Evolutionary conservation across 2,797 vertebrate genomes (phyloP).

Genomic region (Salmo trutta): DNA sequence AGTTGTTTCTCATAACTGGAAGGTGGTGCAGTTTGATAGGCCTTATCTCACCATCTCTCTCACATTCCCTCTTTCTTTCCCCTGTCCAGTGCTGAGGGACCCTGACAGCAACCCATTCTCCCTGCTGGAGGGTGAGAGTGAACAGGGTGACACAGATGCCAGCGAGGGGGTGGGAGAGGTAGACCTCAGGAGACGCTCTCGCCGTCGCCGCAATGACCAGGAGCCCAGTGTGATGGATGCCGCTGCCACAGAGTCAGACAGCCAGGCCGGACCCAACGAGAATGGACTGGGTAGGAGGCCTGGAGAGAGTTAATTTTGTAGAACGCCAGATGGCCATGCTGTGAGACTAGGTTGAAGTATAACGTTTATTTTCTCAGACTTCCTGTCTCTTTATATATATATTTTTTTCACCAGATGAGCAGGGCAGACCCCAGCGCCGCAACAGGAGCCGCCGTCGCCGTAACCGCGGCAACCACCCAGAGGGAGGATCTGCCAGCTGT

Average conservation of each 20-base stretch:
- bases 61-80: not conserved
- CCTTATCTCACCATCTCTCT: too few species aligned
- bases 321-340: not conserved
- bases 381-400: not conserved
- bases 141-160: slow-evolving; percentile 80
- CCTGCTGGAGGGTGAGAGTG: slow-evolving; percentile 86
- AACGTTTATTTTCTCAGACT: not conserved
- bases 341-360: not conserved
- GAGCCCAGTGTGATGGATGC: slow-evolving; percentile 89
- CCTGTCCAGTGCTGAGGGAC: slow-evolving; percentile 80
- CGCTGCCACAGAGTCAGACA: slow-evolving; percentile 81
- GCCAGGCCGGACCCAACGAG: slow-evolving; percentile 78
- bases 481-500: slow-evolving; percentile 84
- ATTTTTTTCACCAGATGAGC: slow-evolving; percentile 73
- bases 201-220: slow-evolving; percentile 88
- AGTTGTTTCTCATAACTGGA: too few species aligned
- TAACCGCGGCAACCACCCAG: slow-evolving; percentile 84
- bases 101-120: slow-evolving; percentile 92
- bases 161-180: slow-evolving; percentile 73
- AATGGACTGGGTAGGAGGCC: slow-evolving; percentile 80
- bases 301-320: not conserved
- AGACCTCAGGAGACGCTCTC: slow-evolving; percentile 84
- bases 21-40: too few species aligned
- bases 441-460: slow-evolving; percentile 90
- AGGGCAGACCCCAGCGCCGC: slow-evolving; percentile 85